phyloP scores from a whole-genome alignment of 64 coral and sea anemone species.

The Trachythela sp. region DNA sequence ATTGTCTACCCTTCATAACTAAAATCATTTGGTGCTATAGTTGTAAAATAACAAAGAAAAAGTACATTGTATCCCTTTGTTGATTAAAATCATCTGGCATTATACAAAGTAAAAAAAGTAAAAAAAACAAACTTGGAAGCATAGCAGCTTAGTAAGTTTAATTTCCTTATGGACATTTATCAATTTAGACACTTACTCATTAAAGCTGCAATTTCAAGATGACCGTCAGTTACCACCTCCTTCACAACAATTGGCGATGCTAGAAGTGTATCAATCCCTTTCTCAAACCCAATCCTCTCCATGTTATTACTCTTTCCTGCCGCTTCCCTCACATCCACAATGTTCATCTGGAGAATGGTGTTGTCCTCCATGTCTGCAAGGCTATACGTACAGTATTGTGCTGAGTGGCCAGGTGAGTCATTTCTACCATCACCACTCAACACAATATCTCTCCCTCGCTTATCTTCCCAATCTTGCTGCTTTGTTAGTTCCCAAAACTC shows the following conservation, averaged over 20 bases:
- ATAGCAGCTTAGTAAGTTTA: too few species aligned
- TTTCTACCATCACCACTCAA: conserved; percentile 11
- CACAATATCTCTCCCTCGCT: not conserved
- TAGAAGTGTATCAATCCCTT: not conserved
- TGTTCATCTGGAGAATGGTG: not conserved
- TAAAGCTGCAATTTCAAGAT: not conserved
- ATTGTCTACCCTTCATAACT: too few species aligned
- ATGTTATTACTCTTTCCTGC: too few species aligned
- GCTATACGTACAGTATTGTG: not conserved
- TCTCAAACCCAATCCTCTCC: not conserved
- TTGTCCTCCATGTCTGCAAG: not conserved
- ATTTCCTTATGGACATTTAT: too few species aligned
- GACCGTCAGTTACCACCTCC: not conserved
- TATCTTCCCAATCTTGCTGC: not conserved
- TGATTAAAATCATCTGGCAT: too few species aligned
- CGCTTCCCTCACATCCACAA: too few species aligned
- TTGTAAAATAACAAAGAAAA: too few species aligned
- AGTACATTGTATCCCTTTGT: too few species aligned
- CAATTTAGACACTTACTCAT: conserved; percentile 10
- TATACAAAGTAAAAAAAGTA: too few species aligned
- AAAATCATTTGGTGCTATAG: too few species aligned
- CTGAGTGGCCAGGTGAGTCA: not conserved
- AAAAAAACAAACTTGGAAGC: too few species aligned
- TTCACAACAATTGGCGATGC: not conserved
- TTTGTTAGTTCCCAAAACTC: not conserved